A percentile compares a stretch with the other conserved stretches of the same genome.
Evolutionary conservation across 1,140 invertebrate species (phyloP).

Genomic region (Lycorma delicatula): DNA sequence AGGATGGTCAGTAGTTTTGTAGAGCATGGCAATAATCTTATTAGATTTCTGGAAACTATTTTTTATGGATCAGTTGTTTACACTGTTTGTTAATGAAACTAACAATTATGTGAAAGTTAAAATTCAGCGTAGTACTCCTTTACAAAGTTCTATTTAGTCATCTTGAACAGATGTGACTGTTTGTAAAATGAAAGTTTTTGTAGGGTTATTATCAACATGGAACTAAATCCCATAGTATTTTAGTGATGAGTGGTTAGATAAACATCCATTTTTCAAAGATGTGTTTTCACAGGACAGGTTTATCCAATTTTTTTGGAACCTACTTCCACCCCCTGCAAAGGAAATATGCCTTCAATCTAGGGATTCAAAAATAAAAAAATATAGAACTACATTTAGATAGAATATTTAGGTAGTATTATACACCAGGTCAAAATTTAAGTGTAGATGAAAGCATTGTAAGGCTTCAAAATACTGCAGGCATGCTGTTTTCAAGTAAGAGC

Average conservation of each 20-base stretch:
- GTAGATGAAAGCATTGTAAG: constrained; percentile 7
- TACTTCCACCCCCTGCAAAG: not conserved
- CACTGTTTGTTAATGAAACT: not conserved
- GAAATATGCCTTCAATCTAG: not conserved
- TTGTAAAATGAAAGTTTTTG: constrained; percentile 13
- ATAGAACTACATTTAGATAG: not conserved
- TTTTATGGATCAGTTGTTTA: constrained; percentile 2
- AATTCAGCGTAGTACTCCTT: not conserved
- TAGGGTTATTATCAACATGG: constrained; percentile 9
- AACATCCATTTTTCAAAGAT: constrained; percentile 2
- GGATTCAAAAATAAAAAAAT: not conserved
- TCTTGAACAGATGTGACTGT: not conserved
- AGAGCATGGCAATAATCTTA: too few species aligned
- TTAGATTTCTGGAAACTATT: constrained; percentile 6
- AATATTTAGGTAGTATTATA: not conserved
- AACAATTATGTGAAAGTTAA: constrained; percentile 2
- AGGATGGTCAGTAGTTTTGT: too few species aligned
- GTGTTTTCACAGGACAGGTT: not conserved
- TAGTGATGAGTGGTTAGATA: not conserved
- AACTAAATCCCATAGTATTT: constrained; percentile 3
- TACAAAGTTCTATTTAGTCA: constrained; percentile 1
- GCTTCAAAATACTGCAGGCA: constrained; percentile 5
- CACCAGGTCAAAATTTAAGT: not conserved
- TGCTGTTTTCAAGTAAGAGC: constrained; percentile 8
- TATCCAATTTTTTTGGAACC: constrained; percentile 2